Percentiles rank a stretch among this genome's conserved stretches.
phyloP scores from a whole-genome alignment of 2,888 invertebrate species.

The Macrosiphum euphorbiae region DNA sequence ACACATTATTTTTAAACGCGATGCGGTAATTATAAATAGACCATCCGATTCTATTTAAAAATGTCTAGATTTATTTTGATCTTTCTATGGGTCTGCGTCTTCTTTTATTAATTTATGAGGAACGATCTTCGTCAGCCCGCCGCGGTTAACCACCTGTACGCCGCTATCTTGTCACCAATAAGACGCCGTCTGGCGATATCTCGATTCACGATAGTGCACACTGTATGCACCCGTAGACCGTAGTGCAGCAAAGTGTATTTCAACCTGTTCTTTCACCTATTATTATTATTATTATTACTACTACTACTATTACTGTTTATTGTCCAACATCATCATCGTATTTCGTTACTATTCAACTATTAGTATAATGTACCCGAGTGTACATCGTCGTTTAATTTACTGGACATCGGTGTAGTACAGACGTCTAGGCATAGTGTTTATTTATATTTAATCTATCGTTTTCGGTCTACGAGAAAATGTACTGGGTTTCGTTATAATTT shows the following conservation, averaged over 20 bases:
- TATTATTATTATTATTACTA: background rate
- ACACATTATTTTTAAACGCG: background rate
- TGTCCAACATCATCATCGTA: background rate
- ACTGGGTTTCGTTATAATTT: background rate
- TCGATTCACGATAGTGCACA: background rate
- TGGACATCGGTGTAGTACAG: background rate
- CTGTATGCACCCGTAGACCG: background rate
- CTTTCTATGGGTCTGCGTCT: background rate
- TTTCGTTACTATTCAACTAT: background rate
- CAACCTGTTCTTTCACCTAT: constrained; percentile 35
- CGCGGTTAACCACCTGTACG: constrained; percentile 42
- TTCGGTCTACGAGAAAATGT: background rate
- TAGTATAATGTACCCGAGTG: background rate
- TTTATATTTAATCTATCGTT: background rate
- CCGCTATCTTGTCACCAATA: background rate
- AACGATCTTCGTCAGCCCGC: background rate
- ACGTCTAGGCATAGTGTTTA: background rate
- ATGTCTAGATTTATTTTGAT: background rate
- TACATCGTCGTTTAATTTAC: background rate
- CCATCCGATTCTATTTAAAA: background rate
- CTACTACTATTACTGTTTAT: background rate
- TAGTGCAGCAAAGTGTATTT: constrained; percentile 18
- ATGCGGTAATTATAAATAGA: background rate
- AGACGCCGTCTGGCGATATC: background rate
- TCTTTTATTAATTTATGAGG: background rate